These are phyloP conservation scores for Anthoptus insignis DNA, from an alignment of 2,888 invertebrate genomes.

Conservation along the genomic window DNA sequence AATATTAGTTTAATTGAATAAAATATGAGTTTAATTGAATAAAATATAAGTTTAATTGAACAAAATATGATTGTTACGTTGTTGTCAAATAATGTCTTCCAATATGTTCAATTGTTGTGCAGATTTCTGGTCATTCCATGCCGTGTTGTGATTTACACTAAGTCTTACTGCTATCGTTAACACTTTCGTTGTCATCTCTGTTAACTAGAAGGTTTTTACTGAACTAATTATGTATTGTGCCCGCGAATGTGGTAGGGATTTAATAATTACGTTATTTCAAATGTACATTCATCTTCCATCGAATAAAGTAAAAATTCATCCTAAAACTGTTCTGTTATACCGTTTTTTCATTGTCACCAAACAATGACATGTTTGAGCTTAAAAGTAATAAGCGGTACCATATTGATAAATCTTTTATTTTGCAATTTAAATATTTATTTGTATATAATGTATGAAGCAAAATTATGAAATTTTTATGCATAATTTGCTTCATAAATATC, in stretches of 20 bases:
- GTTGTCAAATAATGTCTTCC: slow-evolving; percentile 19
- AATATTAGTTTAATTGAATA: too few species aligned
- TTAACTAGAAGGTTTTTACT: too few species aligned
- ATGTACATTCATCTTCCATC: background rate
- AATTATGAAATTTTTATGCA: slow-evolving; percentile 52
- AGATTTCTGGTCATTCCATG: slow-evolving; percentile 17
- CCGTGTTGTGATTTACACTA: slow-evolving; percentile 33
- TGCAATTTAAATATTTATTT: too few species aligned
- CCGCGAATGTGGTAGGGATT: background rate
- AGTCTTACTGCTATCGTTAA: slow-evolving; percentile 1
- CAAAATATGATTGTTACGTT: background rate
- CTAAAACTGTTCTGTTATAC: background rate
- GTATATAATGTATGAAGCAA: too few species aligned
- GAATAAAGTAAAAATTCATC: background rate
- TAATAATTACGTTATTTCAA: slow-evolving; percentile 5
- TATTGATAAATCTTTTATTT: too few species aligned
- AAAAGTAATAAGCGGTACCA: too few species aligned
- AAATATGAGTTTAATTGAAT: too few species aligned
- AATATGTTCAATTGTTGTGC: slow-evolving; percentile 17
- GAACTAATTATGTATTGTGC: background rate
- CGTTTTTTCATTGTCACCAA: background rate
- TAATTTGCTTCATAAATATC: slow-evolving; percentile 4
- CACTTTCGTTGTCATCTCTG: background rate
- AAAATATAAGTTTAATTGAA: too few species aligned
- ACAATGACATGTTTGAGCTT: too few species aligned